Base-by-base conservation (phyloP, 2,113 vertebrate species). In the Nipponia nippon region DNA sequence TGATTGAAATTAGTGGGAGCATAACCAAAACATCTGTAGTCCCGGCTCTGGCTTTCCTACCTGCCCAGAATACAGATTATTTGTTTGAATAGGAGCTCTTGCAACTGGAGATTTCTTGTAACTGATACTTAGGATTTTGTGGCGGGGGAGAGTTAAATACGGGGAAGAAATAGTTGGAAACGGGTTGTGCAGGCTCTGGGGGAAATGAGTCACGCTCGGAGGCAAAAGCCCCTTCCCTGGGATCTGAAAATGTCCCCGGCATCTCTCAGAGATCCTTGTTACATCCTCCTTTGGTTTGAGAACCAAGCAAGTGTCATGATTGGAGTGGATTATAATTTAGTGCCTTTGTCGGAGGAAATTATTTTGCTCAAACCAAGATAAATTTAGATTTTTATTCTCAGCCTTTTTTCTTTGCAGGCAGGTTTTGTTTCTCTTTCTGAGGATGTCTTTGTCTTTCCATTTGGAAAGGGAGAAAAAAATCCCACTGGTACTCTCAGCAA, bases 11-110 rank as follows among this genome's bases (percentile, higher is more conserved):
- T 40, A 87, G 53, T 18, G 22, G 25, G 52, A 40, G 7, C 23
- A 38, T 25, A 82, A 73, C 62, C 75, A 65, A 73, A 73, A 38
- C 7, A 15, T 23, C 8, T 7, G 5, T 17, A 12, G 29, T 49
- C 13, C 15, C 1, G 1, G 52, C 52, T 52, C 58, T 56, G 53
- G 14, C 32, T 77, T 55, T 72, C 50, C 73, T 90, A 58, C 65
- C 40, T 29, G 6, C 30, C 73, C 53, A 71, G 30, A 73, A 76
- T 66, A 83, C 21, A 11, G 75, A 25, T 61, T 61, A 77, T 94
- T 90, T 93, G 93, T 96, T 95, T 96, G 73, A 82, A 91, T 36
- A 87, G 90, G 66, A 90, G 38, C 58, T 66, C 38, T 62, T 53
- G 88, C 32, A 69, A 58, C n/a, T 70, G 73, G 53, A 82, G 87